phyloP scores from a whole-genome alignment of 1,140 invertebrate species.

The Bombus waltoni region DNA sequence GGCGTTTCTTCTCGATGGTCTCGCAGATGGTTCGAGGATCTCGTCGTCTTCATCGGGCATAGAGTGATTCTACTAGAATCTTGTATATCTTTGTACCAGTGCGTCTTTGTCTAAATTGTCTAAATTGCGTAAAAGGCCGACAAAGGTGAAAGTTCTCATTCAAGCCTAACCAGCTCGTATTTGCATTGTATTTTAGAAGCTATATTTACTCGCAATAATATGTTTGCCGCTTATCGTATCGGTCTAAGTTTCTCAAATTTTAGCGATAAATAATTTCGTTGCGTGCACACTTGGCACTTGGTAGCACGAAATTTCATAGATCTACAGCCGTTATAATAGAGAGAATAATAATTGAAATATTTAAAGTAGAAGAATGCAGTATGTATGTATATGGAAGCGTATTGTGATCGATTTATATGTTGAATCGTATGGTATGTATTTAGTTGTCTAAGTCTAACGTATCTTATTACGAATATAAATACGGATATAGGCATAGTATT shows the following conservation, averaged over 20 bases:
- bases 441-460: not conserved
- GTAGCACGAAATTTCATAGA: not conserved
- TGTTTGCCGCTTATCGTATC: constrained; percentile 5
- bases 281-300: constrained; percentile 26
- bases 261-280: constrained; percentile 24
- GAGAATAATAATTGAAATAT: too few relatives aligned
- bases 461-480: not conserved
- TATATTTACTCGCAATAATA: constrained; percentile 12
- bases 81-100: not conserved
- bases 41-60: not conserved
- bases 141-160: constrained; percentile 5
- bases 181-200: constrained; percentile 73
- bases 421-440: too few relatives aligned
- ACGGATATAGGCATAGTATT: not conserved
- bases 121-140: constrained; percentile 13
- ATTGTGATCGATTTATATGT: too few relatives aligned
- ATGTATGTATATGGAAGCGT: too few relatives aligned
- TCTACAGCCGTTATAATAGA: too few relatives aligned
- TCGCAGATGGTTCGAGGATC: not conserved
- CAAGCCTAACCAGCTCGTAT: constrained; percentile 69
- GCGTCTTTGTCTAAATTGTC: too few relatives aligned
- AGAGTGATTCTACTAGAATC: not conserved
- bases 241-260: constrained; percentile 21
- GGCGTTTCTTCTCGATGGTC: not conserved
- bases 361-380: too few relatives aligned